Percentiles rank a stretch among this genome's conserved stretches.
Conservation (phyloP, 2,113 vertebrate genomes). For the rat (Rattus norvegicus) region DNA sequence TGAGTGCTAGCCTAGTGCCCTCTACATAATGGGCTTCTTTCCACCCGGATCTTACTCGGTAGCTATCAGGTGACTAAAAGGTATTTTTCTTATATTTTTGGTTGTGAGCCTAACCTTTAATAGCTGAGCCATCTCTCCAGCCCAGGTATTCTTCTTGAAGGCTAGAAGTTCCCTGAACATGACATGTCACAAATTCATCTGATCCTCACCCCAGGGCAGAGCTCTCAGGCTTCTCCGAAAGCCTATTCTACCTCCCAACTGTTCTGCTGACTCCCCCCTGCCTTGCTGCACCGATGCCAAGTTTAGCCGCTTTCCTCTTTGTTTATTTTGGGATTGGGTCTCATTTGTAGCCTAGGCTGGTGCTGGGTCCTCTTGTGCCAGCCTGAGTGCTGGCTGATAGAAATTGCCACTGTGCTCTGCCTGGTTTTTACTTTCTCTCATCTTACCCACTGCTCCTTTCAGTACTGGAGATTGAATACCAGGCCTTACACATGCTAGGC, state of each 20-base stretch:
- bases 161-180: neutral
- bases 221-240: neutral
- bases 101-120: too few relatives aligned
- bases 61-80: neutral
- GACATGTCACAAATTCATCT: neutral
- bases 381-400: neutral
- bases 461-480: neutral
- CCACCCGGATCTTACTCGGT: neutral
- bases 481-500: too few relatives aligned
- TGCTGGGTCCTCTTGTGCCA: neutral
- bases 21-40: neutral
- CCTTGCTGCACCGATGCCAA: neutral
- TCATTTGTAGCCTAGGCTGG: neutral
- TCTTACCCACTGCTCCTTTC: neutral
- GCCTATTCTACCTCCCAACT: neutral
- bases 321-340: neutral
- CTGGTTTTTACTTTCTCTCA: neutral
- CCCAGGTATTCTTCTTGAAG: neutral
- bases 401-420: too few relatives aligned
- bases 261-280: neutral
- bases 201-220: neutral
- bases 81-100: neutral
- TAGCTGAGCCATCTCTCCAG: too few relatives aligned
- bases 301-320: neutral
- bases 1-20: neutral